These are phyloP conservation scores for Lepeophtheirus nordmannii DNA, from an alignment of 2,888 invertebrate genomes.

Conservation along the genomic window DNA sequence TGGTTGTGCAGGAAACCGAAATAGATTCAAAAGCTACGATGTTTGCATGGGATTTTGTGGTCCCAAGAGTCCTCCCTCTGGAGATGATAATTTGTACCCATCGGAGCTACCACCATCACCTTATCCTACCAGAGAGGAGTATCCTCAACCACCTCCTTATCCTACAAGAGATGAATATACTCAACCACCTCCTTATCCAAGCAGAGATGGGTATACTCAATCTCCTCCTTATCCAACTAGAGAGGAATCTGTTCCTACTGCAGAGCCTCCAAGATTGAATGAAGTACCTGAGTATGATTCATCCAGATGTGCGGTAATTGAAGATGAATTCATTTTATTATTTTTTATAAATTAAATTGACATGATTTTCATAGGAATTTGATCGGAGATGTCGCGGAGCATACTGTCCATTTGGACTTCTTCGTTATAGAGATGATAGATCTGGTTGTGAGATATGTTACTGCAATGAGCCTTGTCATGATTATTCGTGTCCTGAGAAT, in stretches of 20 bases:
- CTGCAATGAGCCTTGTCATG: conserved; percentile 23
- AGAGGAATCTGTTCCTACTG: background rate
- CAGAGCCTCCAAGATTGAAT: background rate
- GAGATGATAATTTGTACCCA: background rate
- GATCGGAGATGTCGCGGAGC: conserved; percentile 7
- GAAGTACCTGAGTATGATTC: background rate
- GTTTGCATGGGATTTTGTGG: conserved; percentile 49
- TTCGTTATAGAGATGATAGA: conserved; percentile 22
- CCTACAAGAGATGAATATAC: too few species aligned
- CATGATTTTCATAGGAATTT: conserved; percentile 8
- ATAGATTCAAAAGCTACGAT: conserved; percentile 55
- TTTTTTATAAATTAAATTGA: background rate
- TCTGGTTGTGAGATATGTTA: conserved; percentile 13
- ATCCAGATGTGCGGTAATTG: background rate
- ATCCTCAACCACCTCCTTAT: background rate
- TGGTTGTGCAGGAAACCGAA: conserved; percentile 64
- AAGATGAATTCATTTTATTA: background rate
- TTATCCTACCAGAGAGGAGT: background rate
- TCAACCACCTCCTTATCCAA: background rate
- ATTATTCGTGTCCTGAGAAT: conserved; percentile 18
- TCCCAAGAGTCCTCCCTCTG: background rate
- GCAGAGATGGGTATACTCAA: background rate
- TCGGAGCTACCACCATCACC: background rate
- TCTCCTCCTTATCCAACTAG: background rate
- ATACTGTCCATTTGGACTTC: conserved; percentile 13